Conservation (phyloP, 2,888 invertebrate genomes). For the Chrysolina oricalcia region DNA sequence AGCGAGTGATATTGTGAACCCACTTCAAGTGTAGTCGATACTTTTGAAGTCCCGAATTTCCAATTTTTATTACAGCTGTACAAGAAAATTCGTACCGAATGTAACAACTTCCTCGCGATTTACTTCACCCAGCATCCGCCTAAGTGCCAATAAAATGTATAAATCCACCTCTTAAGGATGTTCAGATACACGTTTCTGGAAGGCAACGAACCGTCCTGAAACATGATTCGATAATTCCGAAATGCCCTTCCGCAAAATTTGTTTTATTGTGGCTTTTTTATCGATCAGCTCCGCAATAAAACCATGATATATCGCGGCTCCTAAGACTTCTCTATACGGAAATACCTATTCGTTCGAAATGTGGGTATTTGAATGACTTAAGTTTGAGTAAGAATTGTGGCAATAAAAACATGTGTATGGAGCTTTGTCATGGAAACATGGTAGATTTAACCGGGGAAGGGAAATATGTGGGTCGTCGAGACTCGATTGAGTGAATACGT, state of each 20-base stretch:
- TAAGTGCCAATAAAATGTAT: no score
- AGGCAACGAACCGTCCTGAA: constrained; percentile 59
- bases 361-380: constrained; percentile 8
- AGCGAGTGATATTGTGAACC: no score
- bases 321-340: constrained; percentile 28
- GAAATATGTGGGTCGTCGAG: neutral
- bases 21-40: no score
- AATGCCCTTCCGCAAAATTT: constrained; percentile 58
- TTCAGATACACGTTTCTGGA: constrained; percentile 47
- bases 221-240: constrained; percentile 56
- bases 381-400: constrained; percentile 6
- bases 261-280: constrained; percentile 53
- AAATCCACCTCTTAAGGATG: no score
- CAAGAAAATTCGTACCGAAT: no score
- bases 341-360: constrained; percentile 40
- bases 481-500: neutral
- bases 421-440: constrained; percentile 3
- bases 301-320: constrained; percentile 45
- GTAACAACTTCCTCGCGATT: no score
- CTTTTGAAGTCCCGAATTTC: no score
- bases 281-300: constrained; percentile 48
- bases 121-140: no score
- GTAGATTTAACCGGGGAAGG: neutral
- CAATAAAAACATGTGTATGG: constrained; percentile 6
- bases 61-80: no score